A percentile compares a stretch with the other conserved stretches of the same genome.
These are phyloP conservation scores for Drosophila merina DNA, from an alignment of 2,888 invertebrate species.

Conservation along the genomic window DNA sequence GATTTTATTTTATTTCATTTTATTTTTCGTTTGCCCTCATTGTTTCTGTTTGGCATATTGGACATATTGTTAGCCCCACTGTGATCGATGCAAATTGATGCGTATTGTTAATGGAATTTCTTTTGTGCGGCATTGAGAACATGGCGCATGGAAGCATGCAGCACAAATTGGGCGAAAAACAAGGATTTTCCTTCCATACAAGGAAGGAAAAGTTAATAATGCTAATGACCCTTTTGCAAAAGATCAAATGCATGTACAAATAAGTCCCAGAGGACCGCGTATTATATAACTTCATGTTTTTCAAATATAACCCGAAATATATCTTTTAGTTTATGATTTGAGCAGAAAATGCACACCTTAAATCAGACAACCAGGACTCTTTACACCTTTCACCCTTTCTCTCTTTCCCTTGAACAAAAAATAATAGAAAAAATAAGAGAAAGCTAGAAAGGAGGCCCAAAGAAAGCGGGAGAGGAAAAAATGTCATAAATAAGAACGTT, in stretches of 20 bases:
- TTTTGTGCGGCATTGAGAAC: neutral
- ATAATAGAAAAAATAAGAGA: neutral
- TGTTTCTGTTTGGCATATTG: constrained; percentile 52
- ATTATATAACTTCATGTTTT: neutral
- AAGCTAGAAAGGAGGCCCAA: neutral
- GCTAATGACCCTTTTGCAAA: neutral
- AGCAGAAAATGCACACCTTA: constrained; percentile 7
- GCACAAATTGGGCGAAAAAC: constrained; percentile 7
- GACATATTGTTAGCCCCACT: constrained; percentile 70
- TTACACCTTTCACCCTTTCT: neutral
- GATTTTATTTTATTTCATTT: constrained; percentile 43
- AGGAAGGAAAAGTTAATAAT: neutral
- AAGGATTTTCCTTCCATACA: neutral
- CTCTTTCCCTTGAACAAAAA: neutral
- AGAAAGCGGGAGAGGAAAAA: constrained; percentile 25
- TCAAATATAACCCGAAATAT: neutral
- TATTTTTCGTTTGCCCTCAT: constrained; percentile 34
- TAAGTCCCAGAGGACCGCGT: neutral
- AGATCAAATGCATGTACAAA: neutral
- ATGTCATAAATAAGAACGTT: constrained; percentile 75
- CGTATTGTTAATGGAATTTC: constrained; percentile 62
- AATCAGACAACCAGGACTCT: neutral
- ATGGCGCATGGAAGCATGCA: constrained; percentile 6
- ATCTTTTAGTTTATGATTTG: constrained; percentile 8
- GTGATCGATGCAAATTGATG: constrained; percentile 79